phyloP scores from a whole-genome alignment of 2,888 invertebrate genomes.

The Gortyna flavago region DNA sequence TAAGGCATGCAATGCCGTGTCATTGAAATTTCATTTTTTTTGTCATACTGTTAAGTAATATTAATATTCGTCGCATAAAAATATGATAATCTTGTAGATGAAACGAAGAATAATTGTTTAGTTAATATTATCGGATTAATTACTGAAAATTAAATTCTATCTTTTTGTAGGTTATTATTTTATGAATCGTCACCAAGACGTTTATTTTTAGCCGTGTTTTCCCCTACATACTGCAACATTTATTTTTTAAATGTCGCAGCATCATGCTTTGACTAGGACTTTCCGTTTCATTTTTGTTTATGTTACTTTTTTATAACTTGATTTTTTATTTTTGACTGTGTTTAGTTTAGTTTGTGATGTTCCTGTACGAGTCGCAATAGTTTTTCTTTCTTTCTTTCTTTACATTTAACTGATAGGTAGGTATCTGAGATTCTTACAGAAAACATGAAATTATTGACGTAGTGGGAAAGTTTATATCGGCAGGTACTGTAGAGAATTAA shows the following conservation, averaged over 20 bases:
- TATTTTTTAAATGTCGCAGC: too few species aligned
- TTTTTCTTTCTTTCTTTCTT: too few species aligned
- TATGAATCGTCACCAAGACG: not conserved
- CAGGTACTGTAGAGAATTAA: not conserved
- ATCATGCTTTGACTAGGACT: too few species aligned
- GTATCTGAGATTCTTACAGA: not conserved
- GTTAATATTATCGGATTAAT: not conserved
- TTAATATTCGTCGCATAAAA: not conserved
- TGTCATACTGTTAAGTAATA: not conserved
- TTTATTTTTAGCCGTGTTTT: not conserved
- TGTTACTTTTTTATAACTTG: too few species aligned
- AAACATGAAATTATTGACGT: not conserved
- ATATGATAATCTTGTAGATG: not conserved
- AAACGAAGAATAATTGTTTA: not conserved
- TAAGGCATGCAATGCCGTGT: too few species aligned
- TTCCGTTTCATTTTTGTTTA: too few species aligned
- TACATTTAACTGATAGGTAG: too few species aligned
- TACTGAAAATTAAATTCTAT: too few species aligned
- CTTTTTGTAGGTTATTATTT: not conserved
- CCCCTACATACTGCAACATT: not conserved
- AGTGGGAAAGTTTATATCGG: too few species aligned
- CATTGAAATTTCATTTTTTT: not conserved
- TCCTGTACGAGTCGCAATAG: too few species aligned
- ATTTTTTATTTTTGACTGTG: too few species aligned
- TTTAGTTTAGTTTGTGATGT: too few species aligned